Evolutionary conservation across 2,888 invertebrate species (phyloP).

Genomic region (Sphecodes monilicornis): DNA sequence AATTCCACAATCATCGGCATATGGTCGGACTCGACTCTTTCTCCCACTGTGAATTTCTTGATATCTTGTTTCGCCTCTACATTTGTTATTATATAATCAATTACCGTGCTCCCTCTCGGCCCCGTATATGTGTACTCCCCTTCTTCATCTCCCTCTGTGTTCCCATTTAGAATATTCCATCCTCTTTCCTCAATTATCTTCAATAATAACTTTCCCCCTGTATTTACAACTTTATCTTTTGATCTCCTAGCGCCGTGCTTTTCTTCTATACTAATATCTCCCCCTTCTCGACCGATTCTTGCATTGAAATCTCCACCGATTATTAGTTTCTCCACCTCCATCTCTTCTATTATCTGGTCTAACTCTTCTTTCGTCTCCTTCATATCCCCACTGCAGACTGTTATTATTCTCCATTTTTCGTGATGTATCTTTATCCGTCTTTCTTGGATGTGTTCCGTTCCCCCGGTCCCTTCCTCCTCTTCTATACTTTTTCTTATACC

Average conservation of each 20-base stretch:
- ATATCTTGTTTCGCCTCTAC: too few relatives aligned
- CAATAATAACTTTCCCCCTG: neutral
- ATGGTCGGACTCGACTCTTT: too few relatives aligned
- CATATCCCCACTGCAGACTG: conserved; percentile 1
- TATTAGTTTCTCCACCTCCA: neutral
- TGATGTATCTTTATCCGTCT: neutral
- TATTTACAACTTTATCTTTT: neutral
- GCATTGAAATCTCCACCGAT: too few relatives aligned
- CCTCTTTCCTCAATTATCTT: conserved; percentile 2
- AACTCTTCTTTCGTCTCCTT: too few relatives aligned
- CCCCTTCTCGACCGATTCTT: too few relatives aligned
- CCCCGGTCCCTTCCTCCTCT: neutral
- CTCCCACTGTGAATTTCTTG: too few relatives aligned
- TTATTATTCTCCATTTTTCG: neutral
- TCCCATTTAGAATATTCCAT: too few relatives aligned
- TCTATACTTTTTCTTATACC: neutral
- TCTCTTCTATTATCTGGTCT: neutral
- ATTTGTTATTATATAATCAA: neutral
- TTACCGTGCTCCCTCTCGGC: neutral
- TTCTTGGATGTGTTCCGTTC: neutral
- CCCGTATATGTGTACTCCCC: too few relatives aligned
- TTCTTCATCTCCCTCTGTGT: too few relatives aligned
- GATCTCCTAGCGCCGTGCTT: too few relatives aligned
- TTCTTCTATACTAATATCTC: too few relatives aligned
- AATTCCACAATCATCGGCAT: neutral